These are phyloP conservation scores for Drosophila ironensis DNA, from an alignment of 1,140 invertebrate genomes.

Conservation along the genomic window DNA sequence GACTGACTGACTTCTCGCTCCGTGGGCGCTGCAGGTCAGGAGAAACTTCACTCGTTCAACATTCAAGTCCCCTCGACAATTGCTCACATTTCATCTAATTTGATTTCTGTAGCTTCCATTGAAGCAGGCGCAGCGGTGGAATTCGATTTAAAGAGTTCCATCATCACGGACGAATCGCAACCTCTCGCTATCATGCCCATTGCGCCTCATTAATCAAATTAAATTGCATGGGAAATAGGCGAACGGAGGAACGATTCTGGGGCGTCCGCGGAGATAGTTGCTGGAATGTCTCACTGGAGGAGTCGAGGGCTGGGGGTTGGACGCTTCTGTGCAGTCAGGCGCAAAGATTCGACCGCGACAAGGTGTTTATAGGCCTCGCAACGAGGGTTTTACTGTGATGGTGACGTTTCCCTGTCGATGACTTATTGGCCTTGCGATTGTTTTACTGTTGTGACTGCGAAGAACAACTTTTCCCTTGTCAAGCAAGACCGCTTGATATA, in stretches of 20 bases:
- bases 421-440: no score
- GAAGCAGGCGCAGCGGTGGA: conserved; percentile 46
- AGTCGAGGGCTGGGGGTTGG: neutral
- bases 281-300: neutral
- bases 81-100: neutral
- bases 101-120: neutral
- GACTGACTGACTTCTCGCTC: neutral
- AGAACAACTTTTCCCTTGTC: no score
- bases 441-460: no score
- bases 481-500: no score
- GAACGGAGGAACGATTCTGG: neutral
- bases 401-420: no score
- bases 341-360: conserved; percentile 28
- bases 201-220: conserved; percentile 73
- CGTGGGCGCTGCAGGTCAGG: no score
- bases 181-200: conserved; percentile 51
- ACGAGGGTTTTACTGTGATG: no score
- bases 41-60: no score
- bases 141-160: conserved; percentile 9
- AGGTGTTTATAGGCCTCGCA: neutral
- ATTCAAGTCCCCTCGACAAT: no score
- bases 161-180: neutral
- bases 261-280: conserved; percentile 3
- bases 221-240: conserved; percentile 47
- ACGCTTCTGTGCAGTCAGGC: conserved; percentile 17